Evolutionary conservation across 2,888 invertebrate genomes (phyloP).

Genomic region (Tortricodes alternella): DNA sequence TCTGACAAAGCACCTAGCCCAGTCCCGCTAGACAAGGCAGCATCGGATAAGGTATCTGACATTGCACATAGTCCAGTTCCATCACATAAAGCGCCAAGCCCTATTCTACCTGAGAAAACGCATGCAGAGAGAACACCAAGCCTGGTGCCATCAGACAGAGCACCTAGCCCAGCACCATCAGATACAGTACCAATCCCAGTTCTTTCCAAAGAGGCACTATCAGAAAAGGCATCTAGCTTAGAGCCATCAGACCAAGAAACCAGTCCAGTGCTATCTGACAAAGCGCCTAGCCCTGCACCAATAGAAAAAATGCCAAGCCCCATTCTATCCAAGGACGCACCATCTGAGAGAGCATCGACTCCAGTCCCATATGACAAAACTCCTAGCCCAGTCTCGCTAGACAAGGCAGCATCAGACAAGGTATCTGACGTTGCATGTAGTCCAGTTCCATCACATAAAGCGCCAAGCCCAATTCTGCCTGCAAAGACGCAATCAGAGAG

Average conservation of each 20-base stretch:
- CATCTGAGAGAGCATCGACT: neutral
- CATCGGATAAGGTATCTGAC: neutral
- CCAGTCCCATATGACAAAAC: slow-evolving; percentile 1
- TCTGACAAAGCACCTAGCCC: neutral
- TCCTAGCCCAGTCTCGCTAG: slow-evolving; percentile 7
- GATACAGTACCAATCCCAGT: slow-evolving; percentile 4
- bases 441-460: slow-evolving; percentile 23
- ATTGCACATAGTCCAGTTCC: neutral
- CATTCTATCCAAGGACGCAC: neutral
- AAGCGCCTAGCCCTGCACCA: slow-evolving; percentile 11
- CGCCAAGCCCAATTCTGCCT: slow-evolving; percentile 10
- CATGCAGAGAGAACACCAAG: slow-evolving; percentile 18
- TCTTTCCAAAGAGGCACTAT: neutral
- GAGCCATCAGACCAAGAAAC: slow-evolving; percentile 15
- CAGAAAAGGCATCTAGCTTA: slow-evolving; percentile 25
- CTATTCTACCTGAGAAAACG: neutral
- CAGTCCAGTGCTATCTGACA: neutral
- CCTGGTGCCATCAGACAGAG: neutral
- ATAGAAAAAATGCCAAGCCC: slow-evolving; percentile 16
- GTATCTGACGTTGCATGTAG: too few relatives aligned
- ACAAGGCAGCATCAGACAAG: too few relatives aligned
- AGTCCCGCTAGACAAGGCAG: too few relatives aligned
- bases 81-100: too few relatives aligned
- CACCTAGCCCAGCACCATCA: neutral
- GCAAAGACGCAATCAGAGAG: slow-evolving; percentile 26